phyloP scores from a whole-genome alignment of 2,888 invertebrate genomes.

The Scelioninae gen. 1 region DNA sequence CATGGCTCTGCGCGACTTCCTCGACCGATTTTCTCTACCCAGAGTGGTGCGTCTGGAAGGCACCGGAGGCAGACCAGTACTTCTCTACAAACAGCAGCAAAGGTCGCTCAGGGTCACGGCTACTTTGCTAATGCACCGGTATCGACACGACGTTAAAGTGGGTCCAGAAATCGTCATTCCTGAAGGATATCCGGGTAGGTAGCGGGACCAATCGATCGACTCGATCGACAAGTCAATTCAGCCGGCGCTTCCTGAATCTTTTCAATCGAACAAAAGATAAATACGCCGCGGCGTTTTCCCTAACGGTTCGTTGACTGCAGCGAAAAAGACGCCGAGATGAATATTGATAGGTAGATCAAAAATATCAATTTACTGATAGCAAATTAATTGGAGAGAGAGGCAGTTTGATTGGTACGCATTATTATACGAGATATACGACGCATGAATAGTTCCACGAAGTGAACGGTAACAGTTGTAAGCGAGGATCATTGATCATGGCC shows the following conservation, averaged over 20 bases:
- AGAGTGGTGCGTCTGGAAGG: constrained; percentile 83
- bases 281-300: background rate
- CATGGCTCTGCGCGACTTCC: constrained; percentile 82
- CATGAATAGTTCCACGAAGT: constrained; percentile 60
- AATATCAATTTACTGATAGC: constrained; percentile 53
- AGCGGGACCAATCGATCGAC: background rate
- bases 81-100: constrained; percentile 83
- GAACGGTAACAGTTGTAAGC: constrained; percentile 67
- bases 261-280: constrained; percentile 32
- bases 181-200: constrained; percentile 85
- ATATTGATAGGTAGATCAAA: constrained; percentile 52
- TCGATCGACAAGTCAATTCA: constrained; percentile 20
- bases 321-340: constrained; percentile 30
- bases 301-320: constrained; percentile 30
- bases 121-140: constrained; percentile 84
- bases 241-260: constrained; percentile 28
- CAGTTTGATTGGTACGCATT: constrained; percentile 46
- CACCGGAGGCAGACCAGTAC: constrained; percentile 84
- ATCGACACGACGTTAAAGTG: constrained; percentile 85
- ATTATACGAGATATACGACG: constrained; percentile 57
- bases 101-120: constrained; percentile 82
- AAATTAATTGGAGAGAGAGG: constrained; percentile 51
- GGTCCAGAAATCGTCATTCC: constrained; percentile 85
- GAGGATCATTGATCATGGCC: constrained; percentile 67
- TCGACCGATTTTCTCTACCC: constrained; percentile 84